Evolutionary conservation across 2,113 vertebrate species (phyloP).

Genomic region (Syngnathus typhle): DNA sequence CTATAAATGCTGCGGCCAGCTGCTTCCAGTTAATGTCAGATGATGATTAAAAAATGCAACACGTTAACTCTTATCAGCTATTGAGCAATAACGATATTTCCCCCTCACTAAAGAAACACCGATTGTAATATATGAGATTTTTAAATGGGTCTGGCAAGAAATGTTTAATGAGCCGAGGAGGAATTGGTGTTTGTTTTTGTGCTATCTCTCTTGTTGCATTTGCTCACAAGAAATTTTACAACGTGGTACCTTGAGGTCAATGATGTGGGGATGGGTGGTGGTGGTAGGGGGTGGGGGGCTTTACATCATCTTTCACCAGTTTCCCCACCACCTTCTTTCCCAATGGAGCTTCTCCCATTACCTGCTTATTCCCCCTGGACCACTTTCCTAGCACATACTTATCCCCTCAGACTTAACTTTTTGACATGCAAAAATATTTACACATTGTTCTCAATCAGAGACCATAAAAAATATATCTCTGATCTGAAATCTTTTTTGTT

Average conservation of each 20-base stretch:
- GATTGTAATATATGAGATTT: conserved; percentile 30
- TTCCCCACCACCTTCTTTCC: conserved; percentile 20
- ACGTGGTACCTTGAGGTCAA: conserved; percentile 47
- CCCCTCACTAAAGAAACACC: conserved; percentile 8
- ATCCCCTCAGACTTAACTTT: not conserved
- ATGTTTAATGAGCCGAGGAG: conserved; percentile 32
- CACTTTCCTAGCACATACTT: not conserved
- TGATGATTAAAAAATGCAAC: conserved; percentile 55
- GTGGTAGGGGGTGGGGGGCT: conserved; percentile 10
- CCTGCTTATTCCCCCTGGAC: conserved; percentile 41
- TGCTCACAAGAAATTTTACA: conserved; percentile 32
- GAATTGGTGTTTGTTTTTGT: conserved; percentile 42
- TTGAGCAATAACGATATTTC: conserved; percentile 40
- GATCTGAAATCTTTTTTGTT: not conserved
- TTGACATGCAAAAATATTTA: conserved; percentile 5
- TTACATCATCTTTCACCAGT: conserved; percentile 58
- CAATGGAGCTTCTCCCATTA: conserved; percentile 46
- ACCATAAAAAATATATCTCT: not conserved
- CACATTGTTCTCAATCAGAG: not conserved
- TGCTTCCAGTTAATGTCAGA: conserved; percentile 66
- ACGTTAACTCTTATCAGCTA: conserved; percentile 58
- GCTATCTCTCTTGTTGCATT: conserved; percentile 37
- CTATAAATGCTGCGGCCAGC: conserved; percentile 72
- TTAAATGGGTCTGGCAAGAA: conserved; percentile 41
- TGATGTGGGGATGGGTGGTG: conserved; percentile 6